Conservation (phyloP, 2,797 vertebrate species). For the Leucoraja ocellata region DNA sequence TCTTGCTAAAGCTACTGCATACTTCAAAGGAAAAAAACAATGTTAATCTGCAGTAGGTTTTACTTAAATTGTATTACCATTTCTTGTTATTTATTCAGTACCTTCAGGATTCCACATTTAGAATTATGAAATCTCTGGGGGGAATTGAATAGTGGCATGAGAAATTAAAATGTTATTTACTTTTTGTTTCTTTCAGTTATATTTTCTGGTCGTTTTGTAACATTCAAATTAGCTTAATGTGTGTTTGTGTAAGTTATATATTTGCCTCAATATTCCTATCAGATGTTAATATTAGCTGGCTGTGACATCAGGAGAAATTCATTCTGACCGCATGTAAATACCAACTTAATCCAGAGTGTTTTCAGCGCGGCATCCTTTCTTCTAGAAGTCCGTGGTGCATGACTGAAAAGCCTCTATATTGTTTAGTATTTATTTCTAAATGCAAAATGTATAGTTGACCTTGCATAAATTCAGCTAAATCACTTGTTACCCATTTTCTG, state of each 20-base stretch:
- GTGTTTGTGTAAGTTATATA: neutral
- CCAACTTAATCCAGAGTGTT: neutral
- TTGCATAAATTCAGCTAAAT: neutral
- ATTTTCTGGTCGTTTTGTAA: neutral
- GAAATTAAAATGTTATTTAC: neutral
- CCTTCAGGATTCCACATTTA: neutral
- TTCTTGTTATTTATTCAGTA: neutral
- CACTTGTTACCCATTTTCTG: neutral
- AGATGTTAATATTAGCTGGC: neutral
- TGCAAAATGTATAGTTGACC: neutral
- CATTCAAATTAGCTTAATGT: neutral
- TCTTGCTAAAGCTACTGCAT: slow-evolving; percentile 83
- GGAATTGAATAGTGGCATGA: neutral
- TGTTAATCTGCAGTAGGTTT: slow-evolving; percentile 84
- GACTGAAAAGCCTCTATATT: neutral
- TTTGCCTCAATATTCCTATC: neutral
- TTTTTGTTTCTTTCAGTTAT: neutral
- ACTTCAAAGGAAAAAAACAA: slow-evolving; percentile 85
- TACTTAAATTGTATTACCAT: neutral
- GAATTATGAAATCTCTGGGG: neutral
- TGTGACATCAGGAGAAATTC: neutral
- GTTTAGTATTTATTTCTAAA: neutral
- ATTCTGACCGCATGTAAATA: neutral
- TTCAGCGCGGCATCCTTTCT: neutral
- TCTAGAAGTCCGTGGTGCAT: neutral